Conservation (phyloP, 2,113 vertebrate genomes). For the Picathartes gymnocephalus region DNA sequence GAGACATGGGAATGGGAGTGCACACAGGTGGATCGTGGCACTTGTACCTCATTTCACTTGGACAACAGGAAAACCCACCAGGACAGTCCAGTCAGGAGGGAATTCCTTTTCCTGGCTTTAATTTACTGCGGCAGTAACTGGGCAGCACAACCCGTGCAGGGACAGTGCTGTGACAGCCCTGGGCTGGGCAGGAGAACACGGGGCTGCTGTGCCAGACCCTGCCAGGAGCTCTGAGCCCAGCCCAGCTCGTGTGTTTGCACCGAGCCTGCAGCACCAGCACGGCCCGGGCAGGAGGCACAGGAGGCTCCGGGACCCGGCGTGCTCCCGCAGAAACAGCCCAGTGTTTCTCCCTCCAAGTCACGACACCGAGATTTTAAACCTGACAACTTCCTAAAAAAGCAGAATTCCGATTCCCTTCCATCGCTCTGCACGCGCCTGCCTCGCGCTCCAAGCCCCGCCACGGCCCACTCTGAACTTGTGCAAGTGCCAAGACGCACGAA, state of each 20-base stretch:
- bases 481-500: rapidly evolving
- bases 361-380: rapidly evolving
- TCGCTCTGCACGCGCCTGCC: rapidly evolving
- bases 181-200: not conserved
- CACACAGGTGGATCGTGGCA: not conserved
- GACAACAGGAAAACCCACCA: not conserved
- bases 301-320: rapidly evolving
- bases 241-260: rapidly evolving
- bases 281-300: rapidly evolving
- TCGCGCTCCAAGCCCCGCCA: rapidly evolving
- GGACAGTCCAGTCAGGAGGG: not conserved
- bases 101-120: not conserved
- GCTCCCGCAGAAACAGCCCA: not conserved
- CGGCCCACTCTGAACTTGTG: rapidly evolving
- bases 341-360: rapidly evolving
- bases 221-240: not conserved
- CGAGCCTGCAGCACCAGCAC: rapidly evolving
- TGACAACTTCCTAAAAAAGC: not conserved
- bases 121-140: not conserved
- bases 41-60: not conserved
- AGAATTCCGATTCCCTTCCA: not conserved
- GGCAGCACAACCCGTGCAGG: not conserved
- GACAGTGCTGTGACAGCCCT: not conserved
- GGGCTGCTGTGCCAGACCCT: rapidly evolving
- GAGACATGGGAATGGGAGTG: not conserved